Conservation (phyloP, 2,113 vertebrate genomes). For the Laterallus jamaicensis region DNA sequence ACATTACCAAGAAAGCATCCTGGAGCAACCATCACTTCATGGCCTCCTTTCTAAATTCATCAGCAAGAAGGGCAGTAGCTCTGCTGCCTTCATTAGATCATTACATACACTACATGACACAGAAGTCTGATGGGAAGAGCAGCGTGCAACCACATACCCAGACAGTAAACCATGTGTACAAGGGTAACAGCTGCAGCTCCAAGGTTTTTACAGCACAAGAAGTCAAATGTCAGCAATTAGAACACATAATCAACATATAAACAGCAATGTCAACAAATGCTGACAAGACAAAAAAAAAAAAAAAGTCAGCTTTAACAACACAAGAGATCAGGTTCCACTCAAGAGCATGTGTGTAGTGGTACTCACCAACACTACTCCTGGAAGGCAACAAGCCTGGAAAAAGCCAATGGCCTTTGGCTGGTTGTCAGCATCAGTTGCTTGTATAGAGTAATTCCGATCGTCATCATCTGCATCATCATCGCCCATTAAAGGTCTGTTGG, state of each 20-base stretch:
- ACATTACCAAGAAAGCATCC: not conserved
- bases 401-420: constrained; percentile 83
- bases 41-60: not conserved
- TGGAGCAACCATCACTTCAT: not conserved
- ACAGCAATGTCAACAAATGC: not conserved
- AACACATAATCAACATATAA: not conserved
- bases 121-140: not conserved
- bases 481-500: constrained; percentile 86
- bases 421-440: constrained; percentile 48
- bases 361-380: constrained; percentile 91
- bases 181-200: not conserved
- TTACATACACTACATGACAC: not conserved
- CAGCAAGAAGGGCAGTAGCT: not conserved
- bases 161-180: not conserved
- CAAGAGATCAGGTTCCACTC: not conserved
- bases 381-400: constrained; percentile 89
- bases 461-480: constrained; percentile 76
- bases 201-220: not conserved
- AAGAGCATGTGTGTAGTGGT: not conserved
- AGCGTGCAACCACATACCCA: not conserved
- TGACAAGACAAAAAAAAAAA: not conserved
- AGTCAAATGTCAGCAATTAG: not conserved
- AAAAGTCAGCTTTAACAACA: not conserved
- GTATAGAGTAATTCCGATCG: constrained; percentile 75
- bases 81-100: not conserved